Percentiles rank a stretch among this genome's conserved stretches.
These are phyloP conservation scores for Sinocyclocheilus maitianheensis DNA, from an alignment of 2,113 vertebrate genomes.

Conservation along the genomic window DNA sequence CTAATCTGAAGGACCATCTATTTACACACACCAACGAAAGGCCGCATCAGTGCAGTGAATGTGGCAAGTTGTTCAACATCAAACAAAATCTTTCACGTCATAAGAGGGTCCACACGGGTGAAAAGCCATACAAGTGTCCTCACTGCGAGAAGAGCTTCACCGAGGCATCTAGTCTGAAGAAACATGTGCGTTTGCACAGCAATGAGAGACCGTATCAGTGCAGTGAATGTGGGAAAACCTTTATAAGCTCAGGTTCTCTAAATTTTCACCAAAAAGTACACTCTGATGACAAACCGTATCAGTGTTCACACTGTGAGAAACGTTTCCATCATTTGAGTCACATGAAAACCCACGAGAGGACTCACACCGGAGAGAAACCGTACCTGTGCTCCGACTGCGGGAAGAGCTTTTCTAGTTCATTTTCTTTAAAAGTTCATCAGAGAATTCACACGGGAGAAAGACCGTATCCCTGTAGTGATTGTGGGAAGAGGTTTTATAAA, in stretches of 20 bases:
- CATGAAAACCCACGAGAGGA: neutral
- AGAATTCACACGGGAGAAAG: slow-evolving; percentile 7
- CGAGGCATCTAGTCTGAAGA: neutral
- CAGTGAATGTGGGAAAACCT: slow-evolving; percentile 33
- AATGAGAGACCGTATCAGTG: slow-evolving; percentile 39
- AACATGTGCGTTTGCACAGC: neutral
- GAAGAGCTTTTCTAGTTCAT: slow-evolving; percentile 26
- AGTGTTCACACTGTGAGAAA: slow-evolving; percentile 31
- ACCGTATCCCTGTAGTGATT: slow-evolving; percentile 45
- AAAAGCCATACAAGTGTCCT: slow-evolving; percentile 27
- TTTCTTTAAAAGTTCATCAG: slow-evolving; percentile 17
- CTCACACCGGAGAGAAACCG: slow-evolving; percentile 23
- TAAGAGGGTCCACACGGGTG: no score
- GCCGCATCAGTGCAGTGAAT: slow-evolving; percentile 28
- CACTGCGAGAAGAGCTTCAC: slow-evolving; percentile 13
- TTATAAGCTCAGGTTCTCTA: slow-evolving; percentile 5
- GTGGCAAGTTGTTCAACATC: slow-evolving; percentile 32
- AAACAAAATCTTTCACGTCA: neutral
- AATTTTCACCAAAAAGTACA: slow-evolving; percentile 10
- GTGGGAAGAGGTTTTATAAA: slow-evolving; percentile 32
- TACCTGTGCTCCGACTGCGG: slow-evolving; percentile 34
- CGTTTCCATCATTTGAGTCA: neutral
- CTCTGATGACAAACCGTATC: slow-evolving; percentile 28
- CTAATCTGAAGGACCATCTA: no score
- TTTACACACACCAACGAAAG: neutral